Evolutionary conservation across 2,797 vertebrate species (phyloP).

Genomic region (Hipposideros larvatus): DNA sequence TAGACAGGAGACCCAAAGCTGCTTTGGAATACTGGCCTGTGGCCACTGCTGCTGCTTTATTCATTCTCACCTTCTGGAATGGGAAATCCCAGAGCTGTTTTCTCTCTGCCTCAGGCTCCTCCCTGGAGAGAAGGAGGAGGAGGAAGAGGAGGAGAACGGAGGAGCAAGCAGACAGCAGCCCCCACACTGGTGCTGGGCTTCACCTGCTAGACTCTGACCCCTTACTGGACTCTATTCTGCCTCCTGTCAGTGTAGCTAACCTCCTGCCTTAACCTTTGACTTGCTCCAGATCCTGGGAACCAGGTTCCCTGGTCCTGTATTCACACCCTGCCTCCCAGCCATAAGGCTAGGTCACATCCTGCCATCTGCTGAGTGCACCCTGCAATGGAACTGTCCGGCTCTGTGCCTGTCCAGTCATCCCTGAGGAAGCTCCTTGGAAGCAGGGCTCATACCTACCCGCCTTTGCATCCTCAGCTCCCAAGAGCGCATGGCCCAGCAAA

Average conservation of each 20-base stretch:
- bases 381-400: neutral
- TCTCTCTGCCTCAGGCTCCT: neutral
- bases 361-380: neutral
- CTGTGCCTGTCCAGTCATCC: neutral
- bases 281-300: neutral
- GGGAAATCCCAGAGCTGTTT: neutral
- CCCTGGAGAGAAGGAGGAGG: neutral
- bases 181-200: neutral
- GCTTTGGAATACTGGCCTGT: neutral
- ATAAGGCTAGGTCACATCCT: neutral
- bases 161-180: neutral
- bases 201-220: constrained; percentile 4
- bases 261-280: neutral
- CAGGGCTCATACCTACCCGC: neutral
- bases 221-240: neutral
- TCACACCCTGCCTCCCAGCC: neutral
- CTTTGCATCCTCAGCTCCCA: neutral
- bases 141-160: neutral
- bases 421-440: neutral
- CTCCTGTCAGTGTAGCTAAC: neutral
- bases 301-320: constrained; percentile 11
- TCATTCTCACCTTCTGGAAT: neutral
- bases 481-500: neutral
- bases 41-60: neutral
- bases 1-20: neutral